Evolutionary conservation across 2,888 invertebrate species (phyloP), one percentile per base, ranked within the genome.

Genomic region (Andrena dorsata): DNA sequence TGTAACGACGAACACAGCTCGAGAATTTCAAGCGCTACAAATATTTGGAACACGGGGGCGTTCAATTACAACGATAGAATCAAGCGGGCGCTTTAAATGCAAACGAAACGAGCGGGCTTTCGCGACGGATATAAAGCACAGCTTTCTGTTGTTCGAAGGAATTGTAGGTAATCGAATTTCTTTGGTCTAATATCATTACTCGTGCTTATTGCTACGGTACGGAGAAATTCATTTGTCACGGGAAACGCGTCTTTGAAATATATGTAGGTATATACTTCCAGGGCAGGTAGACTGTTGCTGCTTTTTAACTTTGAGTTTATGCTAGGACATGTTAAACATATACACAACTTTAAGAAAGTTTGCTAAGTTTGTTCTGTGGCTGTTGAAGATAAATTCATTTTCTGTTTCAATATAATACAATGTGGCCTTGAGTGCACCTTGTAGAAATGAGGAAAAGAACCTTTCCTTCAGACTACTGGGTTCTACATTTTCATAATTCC

Each of bases 1-100:
- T 10, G 56, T 47, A 68, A 28, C 69, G 35, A 53, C 47, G 64
- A 51, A 60, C 65, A 60, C 65, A 70, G 23, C 41, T 51, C 7
- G 1, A 28, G 16, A 63, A 51, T 69, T 70, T 28, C 63, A 8
- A 32, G 23, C n/a, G 56, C 23, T 47, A 47, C 47, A 2, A 35
- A 63, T 63, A 47, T 69, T 74, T 20, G 30, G 51, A 10, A 23
- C 65, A 23, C 16, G n/a, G 2, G 41, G 35, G 2, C 13, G n/a
- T 7, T 26, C 10, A 23, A 56, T 47, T 51, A 35, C 28, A 61
- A 20, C 32, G 20, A 61, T 35, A 35, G 20, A 61, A 60, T 60
- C 6, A 35, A 20, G 6, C 13, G 20, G 23, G 20, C 32, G 61
- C 28, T 61, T 61, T 35, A 7, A 20, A 32, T 61, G 61, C 32